Percentiles rank a stretch among this genome's conserved stretches.
phyloP scores from a whole-genome alignment of 2,113 vertebrate genomes.

The Daboia siamensis region DNA sequence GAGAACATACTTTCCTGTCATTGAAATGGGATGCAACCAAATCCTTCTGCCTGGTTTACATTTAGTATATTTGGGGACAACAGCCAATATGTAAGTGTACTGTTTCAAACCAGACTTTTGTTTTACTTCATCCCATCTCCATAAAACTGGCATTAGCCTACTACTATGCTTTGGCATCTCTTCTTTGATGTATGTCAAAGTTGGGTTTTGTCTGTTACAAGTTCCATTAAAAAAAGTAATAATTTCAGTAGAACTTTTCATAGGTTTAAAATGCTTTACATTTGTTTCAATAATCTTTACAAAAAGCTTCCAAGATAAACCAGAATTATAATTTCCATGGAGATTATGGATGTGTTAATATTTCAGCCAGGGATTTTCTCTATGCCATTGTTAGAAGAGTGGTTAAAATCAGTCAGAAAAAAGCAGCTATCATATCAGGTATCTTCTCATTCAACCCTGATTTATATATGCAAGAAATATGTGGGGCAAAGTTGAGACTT shows the following conservation, averaged over 20 bases:
- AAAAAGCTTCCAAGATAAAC: background rate
- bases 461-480: background rate
- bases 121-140: background rate
- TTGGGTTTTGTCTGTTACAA: background rate
- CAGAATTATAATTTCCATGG: background rate
- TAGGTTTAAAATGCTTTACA: background rate
- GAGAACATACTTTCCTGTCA: constrained; percentile 8
- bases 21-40: background rate
- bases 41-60: background rate
- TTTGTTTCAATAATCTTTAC: background rate
- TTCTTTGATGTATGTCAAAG: background rate
- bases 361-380: background rate
- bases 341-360: background rate
- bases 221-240: background rate
- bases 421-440: background rate
- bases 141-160: constrained; percentile 6
- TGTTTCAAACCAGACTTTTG: background rate
- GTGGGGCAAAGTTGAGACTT: background rate
- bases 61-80: background rate
- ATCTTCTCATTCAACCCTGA: background rate
- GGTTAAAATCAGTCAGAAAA: background rate
- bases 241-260: background rate
- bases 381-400: background rate
- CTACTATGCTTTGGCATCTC: background rate
- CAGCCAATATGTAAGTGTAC: background rate